Percentiles rank a stretch among this genome's conserved stretches.
Evolutionary conservation across 2,888 invertebrate species (phyloP).

Genomic region (Drosophila greeni): DNA sequence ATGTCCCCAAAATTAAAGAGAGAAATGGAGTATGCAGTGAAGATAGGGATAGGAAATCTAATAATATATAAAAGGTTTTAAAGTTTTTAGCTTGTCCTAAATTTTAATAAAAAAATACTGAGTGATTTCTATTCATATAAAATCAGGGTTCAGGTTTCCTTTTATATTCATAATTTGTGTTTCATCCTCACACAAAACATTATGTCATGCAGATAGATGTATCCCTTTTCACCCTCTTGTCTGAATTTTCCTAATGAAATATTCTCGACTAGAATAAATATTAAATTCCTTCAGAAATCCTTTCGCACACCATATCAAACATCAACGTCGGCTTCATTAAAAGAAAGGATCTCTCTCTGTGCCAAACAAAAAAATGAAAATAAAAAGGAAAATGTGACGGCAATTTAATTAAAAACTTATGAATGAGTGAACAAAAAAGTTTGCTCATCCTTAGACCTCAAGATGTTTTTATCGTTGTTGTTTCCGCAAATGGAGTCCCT

Average conservation of each 20-base stretch:
- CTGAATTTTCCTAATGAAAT: background rate
- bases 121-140: too few species aligned
- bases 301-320: constrained; percentile 17
- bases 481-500: constrained; percentile 63
- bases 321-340: constrained; percentile 26
- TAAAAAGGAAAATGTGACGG: constrained; percentile 62
- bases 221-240: background rate
- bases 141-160: too few species aligned
- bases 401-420: constrained; percentile 74
- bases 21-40: background rate
- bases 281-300: constrained; percentile 4
- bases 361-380: constrained; percentile 11
- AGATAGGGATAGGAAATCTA: too few species aligned
- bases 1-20: background rate
- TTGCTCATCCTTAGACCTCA: constrained; percentile 73
- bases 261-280: constrained; percentile 10
- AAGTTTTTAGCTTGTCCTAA: background rate
- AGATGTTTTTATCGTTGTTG: constrained; percentile 73
- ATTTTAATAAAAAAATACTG: background rate
- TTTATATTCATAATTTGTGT: background rate
- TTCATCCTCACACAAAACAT: background rate
- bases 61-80: background rate
- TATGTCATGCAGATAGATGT: background rate
- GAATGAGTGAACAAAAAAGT: constrained; percentile 74
- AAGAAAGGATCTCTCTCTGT: constrained; percentile 28